A percentile compares a stretch with the other conserved stretches of the same genome.
These are phyloP conservation scores for Apostichopus japonicus DNA, from an alignment of 35 echinoderm and acorn worm genomes.

Conservation along the genomic window DNA sequence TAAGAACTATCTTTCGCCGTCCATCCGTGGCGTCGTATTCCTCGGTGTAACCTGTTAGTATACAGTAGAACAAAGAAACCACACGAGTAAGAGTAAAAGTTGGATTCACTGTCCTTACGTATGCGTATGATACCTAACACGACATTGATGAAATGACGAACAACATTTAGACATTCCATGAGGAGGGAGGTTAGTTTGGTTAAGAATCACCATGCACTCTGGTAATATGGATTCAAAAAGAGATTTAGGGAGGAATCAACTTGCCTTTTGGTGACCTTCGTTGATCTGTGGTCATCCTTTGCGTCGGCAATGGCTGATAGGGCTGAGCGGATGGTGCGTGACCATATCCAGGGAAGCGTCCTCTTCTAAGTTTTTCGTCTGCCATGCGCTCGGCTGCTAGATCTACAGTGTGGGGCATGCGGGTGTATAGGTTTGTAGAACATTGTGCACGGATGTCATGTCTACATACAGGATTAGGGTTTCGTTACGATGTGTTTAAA, in stretches of 20 bases:
- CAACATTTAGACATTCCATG: not conserved
- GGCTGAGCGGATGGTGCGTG: not conserved
- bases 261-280: conserved; percentile 22
- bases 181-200: conserved; percentile 5
- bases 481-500: too few species aligned
- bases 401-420: conserved; percentile 33
- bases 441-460: conserved; percentile 12
- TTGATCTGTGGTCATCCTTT: not conserved
- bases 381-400: not conserved
- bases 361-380: conserved; percentile 2
- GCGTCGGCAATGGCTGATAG: not conserved
- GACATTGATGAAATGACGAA: not conserved
- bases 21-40: conserved; percentile 35
- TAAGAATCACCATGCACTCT: conserved; percentile 20
- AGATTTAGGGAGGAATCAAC: conserved; percentile 14
- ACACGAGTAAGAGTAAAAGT: not conserved
- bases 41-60: conserved; percentile 39
- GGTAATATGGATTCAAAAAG: not conserved
- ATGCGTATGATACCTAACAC: not conserved
- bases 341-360: not conserved
- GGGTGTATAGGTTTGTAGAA: conserved; percentile 42
- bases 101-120: not conserved
- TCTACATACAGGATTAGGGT: not conserved
- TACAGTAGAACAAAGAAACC: not conserved
- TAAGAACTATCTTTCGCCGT: conserved; percentile 37